Evolutionary conservation across 2,113 vertebrate species (phyloP).

Genomic region (Spheniscus mendiculus): DNA sequence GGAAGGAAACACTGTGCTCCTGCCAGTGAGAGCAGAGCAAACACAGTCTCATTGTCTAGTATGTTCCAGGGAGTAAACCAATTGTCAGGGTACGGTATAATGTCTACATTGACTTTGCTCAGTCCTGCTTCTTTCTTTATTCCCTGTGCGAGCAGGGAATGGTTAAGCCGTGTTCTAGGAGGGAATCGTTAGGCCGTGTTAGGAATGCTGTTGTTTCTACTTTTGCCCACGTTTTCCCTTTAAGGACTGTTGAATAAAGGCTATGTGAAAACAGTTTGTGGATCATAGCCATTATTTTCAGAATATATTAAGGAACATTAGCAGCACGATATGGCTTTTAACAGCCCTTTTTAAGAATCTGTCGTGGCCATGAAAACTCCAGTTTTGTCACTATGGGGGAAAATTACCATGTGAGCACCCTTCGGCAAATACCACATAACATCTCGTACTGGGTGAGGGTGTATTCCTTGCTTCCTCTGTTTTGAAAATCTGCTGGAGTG

Average conservation of each 20-base stretch:
- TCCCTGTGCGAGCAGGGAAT: background rate
- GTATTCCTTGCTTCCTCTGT: background rate
- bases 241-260: background rate
- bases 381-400: background rate
- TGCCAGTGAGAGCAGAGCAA: background rate
- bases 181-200: background rate
- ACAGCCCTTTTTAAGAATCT: background rate
- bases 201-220: background rate
- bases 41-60: background rate
- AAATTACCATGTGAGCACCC: background rate
- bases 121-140: background rate
- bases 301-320: background rate
- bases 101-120: background rate
- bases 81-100: background rate
- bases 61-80: background rate
- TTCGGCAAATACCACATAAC: background rate
- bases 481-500: background rate
- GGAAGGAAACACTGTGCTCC: background rate
- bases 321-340: background rate
- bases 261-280: background rate
- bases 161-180: background rate
- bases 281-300: background rate
- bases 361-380: background rate
- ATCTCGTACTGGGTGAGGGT: background rate
- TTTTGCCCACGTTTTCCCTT: background rate